Conservation (phyloP, 2,113 vertebrate species). For the Cyanoliseus patagonus region DNA sequence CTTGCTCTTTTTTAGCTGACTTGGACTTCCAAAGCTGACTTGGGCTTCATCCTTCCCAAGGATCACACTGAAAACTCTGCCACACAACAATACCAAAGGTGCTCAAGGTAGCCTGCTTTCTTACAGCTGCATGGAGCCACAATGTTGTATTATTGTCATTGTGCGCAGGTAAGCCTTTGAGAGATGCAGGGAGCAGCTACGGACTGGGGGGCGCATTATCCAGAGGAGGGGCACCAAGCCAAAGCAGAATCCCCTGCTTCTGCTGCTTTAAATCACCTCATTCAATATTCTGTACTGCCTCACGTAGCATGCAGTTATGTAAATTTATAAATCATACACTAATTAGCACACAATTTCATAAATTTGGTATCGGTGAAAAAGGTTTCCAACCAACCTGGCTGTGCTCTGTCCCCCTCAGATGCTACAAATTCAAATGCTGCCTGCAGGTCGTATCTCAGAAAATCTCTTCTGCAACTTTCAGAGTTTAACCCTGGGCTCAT, state of each 20-base stretch:
- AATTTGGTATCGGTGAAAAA: conserved; percentile 34
- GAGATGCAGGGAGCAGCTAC: not conserved
- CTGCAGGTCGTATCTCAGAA: not conserved
- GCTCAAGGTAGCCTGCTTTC: not conserved
- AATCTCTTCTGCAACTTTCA: not conserved
- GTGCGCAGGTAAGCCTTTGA: not conserved
- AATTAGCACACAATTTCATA: conserved; percentile 64
- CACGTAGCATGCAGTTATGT: conserved; percentile 39
- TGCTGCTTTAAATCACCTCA: conserved; percentile 28
- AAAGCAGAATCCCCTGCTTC: not conserved
- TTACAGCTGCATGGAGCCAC: not conserved
- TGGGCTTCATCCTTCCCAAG: not conserved
- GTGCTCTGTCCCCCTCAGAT: not conserved
- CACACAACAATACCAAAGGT: not conserved
- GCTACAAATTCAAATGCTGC: not conserved
- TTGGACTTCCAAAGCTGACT: not conserved
- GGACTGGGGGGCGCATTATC: not conserved
- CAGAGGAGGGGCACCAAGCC: not conserved
- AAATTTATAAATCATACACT: conserved; percentile 57
- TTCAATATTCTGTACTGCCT: conserved; percentile 57
- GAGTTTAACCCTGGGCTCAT: not conserved
- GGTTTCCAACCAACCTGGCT: conserved; percentile 29
- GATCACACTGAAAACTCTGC: not conserved
- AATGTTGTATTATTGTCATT: not conserved
- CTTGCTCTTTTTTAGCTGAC: not conserved